A percentile compares a stretch with the other conserved stretches of the same genome.
Evolutionary conservation across 2,888 invertebrate species (phyloP).

Genomic region (Adelognathus sp.): DNA sequence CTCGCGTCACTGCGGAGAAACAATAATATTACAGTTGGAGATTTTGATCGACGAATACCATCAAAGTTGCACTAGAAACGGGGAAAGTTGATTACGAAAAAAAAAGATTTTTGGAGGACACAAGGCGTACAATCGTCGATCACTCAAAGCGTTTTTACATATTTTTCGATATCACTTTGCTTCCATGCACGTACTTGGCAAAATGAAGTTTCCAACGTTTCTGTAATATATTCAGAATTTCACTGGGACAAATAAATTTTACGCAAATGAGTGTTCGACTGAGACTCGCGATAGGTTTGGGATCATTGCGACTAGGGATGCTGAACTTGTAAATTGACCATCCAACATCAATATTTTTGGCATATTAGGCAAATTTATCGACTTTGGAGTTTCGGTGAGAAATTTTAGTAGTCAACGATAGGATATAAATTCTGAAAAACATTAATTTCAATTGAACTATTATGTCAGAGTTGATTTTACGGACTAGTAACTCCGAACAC

Average conservation of each 20-base stretch:
- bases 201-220: slow-evolving; percentile 66
- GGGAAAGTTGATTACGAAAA: background rate
- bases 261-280: background rate
- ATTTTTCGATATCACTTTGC: slow-evolving; percentile 78
- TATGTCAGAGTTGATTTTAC: too few relatives aligned
- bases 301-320: background rate
- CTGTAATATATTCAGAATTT: slow-evolving; percentile 7
- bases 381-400: too few relatives aligned
- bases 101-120: slow-evolving; percentile 13
- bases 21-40: background rate
- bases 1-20: slow-evolving; percentile 83
- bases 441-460: too few relatives aligned
- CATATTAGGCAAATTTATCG: too few relatives aligned
- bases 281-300: background rate
- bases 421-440: too few relatives aligned
- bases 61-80: background rate
- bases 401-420: too few relatives aligned
- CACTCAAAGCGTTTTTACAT: slow-evolving; percentile 77
- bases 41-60: background rate
- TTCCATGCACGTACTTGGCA: slow-evolving; percentile 78
- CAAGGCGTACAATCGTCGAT: slow-evolving; percentile 53
- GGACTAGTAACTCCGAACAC: too few relatives aligned
- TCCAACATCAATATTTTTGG: too few relatives aligned
- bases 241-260: background rate
- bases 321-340: too few relatives aligned